Evolutionary conservation across 2,113 vertebrate genomes (phyloP).

Genomic region (Pollimyrus isidori): DNA sequence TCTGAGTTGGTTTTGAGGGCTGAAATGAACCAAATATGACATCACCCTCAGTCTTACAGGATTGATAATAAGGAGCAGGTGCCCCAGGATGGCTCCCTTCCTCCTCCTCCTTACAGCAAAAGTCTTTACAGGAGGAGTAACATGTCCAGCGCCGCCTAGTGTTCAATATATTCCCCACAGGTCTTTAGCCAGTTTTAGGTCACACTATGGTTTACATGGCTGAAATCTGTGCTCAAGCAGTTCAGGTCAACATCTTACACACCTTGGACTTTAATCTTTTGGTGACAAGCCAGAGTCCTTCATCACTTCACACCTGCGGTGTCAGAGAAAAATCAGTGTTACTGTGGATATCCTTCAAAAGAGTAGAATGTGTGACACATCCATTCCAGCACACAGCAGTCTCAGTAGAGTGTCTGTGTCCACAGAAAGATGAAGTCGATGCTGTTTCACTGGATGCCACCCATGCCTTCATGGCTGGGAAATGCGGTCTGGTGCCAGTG

Average conservation of each 20-base stretch:
- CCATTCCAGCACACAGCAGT: not conserved
- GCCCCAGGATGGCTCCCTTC: not conserved
- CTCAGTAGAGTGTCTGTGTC: not conserved
- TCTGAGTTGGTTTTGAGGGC: not conserved
- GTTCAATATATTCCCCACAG: not conserved
- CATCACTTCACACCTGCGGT: not conserved
- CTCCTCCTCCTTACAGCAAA: not conserved
- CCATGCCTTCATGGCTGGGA: slow-evolving; percentile 73
- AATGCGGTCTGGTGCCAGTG: slow-evolving; percentile 76
- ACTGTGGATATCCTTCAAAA: not conserved
- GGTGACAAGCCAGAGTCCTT: not conserved
- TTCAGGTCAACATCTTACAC: not conserved
- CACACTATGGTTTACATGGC: not conserved
- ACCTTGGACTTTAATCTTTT: not conserved
- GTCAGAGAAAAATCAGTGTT: not conserved
- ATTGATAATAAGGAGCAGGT: not conserved
- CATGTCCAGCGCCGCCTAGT: not conserved
- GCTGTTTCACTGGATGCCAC: slow-evolving; percentile 78
- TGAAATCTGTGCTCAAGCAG: not conserved
- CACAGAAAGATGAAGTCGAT: slow-evolving; percentile 77
- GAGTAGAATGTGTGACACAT: not conserved
- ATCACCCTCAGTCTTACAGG: not conserved
- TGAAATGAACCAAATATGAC: not conserved
- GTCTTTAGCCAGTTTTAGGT: not conserved
- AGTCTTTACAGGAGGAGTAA: not conserved